Conservation (phyloP, 2,797 vertebrate genomes). For the Borostomias antarcticus region DNA sequence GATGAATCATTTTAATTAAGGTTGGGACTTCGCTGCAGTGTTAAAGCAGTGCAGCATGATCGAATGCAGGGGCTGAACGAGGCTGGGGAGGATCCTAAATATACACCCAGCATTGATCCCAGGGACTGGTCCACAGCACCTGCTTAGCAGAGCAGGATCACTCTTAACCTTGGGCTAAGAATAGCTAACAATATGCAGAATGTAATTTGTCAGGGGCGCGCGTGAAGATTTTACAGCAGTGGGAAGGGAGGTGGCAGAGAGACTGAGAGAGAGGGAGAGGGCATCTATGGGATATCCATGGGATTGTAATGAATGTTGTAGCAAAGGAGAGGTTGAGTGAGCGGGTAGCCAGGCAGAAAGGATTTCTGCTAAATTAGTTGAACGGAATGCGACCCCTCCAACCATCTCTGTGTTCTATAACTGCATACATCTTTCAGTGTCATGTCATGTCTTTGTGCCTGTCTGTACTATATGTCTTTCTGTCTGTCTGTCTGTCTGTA, state of each 20-base stretch:
- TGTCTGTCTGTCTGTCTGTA: too few relatives aligned
- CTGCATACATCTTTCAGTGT: too few relatives aligned
- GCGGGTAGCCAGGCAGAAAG: neutral
- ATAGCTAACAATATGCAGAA: slow-evolving; percentile 26
- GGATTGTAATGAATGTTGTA: slow-evolving; percentile 16
- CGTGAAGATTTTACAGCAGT: slow-evolving; percentile 24
- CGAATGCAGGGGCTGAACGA: neutral
- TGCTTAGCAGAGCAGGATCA: slow-evolving; percentile 2
- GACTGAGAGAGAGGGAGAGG: neutral
- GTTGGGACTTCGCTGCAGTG: neutral
- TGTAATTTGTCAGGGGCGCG: slow-evolving; percentile 31
- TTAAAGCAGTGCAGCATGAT: too few relatives aligned
- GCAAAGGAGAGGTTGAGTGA: too few relatives aligned
- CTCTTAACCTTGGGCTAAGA: slow-evolving; percentile 31
- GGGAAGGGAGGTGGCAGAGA: neutral
- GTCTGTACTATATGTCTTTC: too few relatives aligned
- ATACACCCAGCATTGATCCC: slow-evolving; percentile 32
- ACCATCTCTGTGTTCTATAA: too few relatives aligned
- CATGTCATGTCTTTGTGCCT: too few relatives aligned
- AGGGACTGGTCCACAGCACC: slow-evolving; percentile 1
- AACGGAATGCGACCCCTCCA: too few relatives aligned
- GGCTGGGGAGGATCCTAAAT: slow-evolving; percentile 1
- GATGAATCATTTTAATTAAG: slow-evolving; percentile 11
- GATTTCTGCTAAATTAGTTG: too few relatives aligned
- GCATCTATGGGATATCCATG: neutral